Evolutionary conservation across 2,888 invertebrate species (phyloP).

Genomic region (Pocota personata): DNA sequence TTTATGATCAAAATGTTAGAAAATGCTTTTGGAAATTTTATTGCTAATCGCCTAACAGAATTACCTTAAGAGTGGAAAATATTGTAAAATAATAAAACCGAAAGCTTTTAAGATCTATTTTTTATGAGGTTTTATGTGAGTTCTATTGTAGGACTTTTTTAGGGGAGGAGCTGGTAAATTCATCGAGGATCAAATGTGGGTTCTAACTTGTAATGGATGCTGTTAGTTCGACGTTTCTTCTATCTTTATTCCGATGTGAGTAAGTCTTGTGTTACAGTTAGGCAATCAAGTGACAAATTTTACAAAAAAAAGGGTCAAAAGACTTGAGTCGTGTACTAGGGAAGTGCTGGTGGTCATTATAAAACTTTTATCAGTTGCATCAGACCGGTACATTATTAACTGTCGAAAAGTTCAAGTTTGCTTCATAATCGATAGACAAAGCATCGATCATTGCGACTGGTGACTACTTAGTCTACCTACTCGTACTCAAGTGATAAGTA

Average conservation of each 20-base stretch:
- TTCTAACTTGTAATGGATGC: background rate
- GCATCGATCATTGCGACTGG: too few species aligned
- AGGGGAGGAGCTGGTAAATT: background rate
- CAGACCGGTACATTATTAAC: too few species aligned
- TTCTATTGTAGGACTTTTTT: constrained; percentile 30
- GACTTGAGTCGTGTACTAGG: background rate
- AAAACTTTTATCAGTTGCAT: background rate
- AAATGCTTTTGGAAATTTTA: constrained; percentile 23
- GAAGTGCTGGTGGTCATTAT: background rate
- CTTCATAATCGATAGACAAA: too few species aligned
- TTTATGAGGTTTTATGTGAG: constrained; percentile 46
- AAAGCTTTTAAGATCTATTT: constrained; percentile 54
- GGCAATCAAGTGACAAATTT: background rate
- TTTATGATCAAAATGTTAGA: constrained; percentile 34
- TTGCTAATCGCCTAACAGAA: constrained; percentile 43
- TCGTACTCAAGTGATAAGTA: too few species aligned
- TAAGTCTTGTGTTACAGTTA: background rate
- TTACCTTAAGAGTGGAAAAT: constrained; percentile 55
- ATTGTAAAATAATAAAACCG: constrained; percentile 62
- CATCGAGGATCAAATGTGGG: constrained; percentile 4
- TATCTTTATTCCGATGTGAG: background rate
- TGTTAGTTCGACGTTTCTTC: background rate
- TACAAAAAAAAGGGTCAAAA: background rate
- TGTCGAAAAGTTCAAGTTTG: too few species aligned
- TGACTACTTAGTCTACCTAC: too few species aligned